Conservation (phyloP, 2,797 vertebrate genomes). For the Antrozous pallidus region DNA sequence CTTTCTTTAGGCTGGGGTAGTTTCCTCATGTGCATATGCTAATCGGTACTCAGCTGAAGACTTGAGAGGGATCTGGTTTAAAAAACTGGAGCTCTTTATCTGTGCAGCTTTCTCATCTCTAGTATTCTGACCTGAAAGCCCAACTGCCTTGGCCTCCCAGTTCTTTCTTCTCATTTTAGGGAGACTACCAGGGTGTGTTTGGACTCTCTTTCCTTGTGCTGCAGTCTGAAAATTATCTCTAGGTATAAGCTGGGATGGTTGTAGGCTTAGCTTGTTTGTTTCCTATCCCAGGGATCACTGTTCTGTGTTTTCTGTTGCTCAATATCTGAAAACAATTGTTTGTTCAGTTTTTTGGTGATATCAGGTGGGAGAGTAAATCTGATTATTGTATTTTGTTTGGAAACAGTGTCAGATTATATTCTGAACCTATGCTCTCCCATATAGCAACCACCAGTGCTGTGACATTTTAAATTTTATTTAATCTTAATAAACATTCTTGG, state of each 20-base stretch:
- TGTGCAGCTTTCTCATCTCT: not conserved
- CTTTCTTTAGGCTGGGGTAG: not conserved
- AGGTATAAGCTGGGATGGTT: not conserved
- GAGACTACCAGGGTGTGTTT: not conserved
- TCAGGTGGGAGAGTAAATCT: not conserved
- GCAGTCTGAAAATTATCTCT: not conserved
- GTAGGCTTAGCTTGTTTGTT: not conserved
- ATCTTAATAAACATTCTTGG: not conserved
- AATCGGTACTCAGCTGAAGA: not conserved
- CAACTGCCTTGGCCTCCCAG: not conserved
- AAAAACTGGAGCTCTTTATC: not conserved
- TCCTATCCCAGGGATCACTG: not conserved
- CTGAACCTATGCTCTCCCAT: not conserved
- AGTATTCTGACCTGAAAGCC: not conserved
- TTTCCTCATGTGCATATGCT: not conserved
- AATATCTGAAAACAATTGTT: not conserved
- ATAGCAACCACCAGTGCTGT: not conserved
- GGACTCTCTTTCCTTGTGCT: not conserved
- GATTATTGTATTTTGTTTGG: not conserved
- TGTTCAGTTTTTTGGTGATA: not conserved
- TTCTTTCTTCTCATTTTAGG: not conserved
- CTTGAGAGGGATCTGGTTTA: not conserved
- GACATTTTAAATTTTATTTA: not conserved
- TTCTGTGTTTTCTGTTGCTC: not conserved
- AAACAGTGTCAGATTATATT: not conserved